phyloP scores from a whole-genome alignment of 2,113 vertebrate genomes.

The Spilogale gracilis region DNA sequence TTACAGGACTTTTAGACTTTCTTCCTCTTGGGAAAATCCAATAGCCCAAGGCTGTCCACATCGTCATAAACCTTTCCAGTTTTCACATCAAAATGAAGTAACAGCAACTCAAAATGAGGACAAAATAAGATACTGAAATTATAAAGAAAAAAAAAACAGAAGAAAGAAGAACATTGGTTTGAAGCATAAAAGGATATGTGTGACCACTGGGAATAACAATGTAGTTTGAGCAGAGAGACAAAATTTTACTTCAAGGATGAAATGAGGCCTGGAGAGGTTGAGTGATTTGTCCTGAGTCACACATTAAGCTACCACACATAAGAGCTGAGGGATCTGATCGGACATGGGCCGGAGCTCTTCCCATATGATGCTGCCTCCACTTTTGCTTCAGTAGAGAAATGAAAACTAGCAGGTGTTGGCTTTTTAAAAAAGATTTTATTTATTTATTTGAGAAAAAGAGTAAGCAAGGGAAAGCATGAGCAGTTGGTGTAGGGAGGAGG shows the following conservation, averaged over 20 bases:
- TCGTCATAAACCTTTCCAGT: neutral
- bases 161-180: neutral
- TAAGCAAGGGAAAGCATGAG: neutral
- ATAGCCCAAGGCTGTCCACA: neutral
- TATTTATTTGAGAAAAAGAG: neutral
- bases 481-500: too few relatives aligned
- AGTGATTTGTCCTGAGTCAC: neutral
- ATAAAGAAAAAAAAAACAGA: neutral
- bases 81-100: conserved; percentile 39
- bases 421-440: neutral
- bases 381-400: neutral
- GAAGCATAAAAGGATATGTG: neutral
- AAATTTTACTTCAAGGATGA: neutral
- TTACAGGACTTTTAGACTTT: neutral
- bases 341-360: neutral
- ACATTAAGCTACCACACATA: too few relatives aligned
- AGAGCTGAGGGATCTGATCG: neutral
- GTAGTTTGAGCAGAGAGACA: neutral
- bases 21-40: neutral
- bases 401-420: neutral
- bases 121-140: neutral
- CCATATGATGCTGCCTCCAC: neutral
- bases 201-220: conserved; percentile 17
- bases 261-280: neutral
- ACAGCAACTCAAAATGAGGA: neutral